Conservation (phyloP, 1,140 invertebrate genomes). For the Riptortus pedestris region DNA sequence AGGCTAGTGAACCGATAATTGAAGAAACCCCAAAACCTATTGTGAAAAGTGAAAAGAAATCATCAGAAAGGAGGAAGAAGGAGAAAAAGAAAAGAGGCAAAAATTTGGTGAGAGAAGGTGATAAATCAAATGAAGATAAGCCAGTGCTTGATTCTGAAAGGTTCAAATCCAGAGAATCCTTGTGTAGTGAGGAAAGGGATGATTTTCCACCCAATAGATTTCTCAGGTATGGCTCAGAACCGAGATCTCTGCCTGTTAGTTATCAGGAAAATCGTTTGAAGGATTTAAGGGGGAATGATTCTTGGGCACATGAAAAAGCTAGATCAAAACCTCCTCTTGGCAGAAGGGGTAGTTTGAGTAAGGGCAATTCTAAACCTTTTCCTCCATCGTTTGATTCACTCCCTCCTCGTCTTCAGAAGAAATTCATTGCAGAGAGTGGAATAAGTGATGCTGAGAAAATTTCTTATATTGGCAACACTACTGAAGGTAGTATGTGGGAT, state of each 20-base stretch:
- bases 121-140: not conserved
- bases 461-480: not conserved
- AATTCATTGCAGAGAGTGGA: constrained; percentile 1
- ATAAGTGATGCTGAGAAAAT: not conserved
- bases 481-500: not conserved
- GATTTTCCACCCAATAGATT: not conserved
- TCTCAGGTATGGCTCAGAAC: constrained; percentile 15
- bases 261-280: not conserved
- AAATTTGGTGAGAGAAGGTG: not conserved
- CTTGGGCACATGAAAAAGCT: not conserved
- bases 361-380: not conserved
- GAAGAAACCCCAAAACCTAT: not conserved
- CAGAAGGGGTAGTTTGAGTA: constrained; percentile 2
- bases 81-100: constrained; percentile 8
- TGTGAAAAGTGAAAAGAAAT: not conserved
- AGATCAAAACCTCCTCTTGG: not conserved
- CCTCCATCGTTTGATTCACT: constrained; percentile 1
- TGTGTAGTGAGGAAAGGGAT: constrained; percentile 6
- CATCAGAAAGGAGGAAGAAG: not conserved
- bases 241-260: not conserved
- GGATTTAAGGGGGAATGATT: constrained; percentile 5
- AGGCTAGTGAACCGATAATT: not conserved
- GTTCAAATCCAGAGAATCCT: not conserved
- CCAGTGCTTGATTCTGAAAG: not conserved
- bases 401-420: constrained; percentile 12